Conservation (phyloP, 2,113 vertebrate genomes). For the Malurus alboscapulatus region DNA sequence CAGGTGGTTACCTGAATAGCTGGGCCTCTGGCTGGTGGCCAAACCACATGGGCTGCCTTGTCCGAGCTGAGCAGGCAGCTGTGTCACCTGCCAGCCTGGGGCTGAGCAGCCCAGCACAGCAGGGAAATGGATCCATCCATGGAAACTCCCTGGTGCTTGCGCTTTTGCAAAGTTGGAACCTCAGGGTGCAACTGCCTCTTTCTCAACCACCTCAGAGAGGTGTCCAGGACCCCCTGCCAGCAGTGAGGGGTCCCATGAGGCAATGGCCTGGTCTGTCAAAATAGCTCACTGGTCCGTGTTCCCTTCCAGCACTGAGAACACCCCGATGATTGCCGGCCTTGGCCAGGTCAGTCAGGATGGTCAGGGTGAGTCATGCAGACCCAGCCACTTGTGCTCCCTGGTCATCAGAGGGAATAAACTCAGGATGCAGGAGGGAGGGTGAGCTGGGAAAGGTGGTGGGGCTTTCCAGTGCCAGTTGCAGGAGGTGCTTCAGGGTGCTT, state of each 20-base stretch:
- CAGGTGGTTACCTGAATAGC: not conserved
- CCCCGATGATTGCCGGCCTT: conserved; percentile 93
- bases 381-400: not conserved
- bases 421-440: accelerated
- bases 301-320: conserved; percentile 91
- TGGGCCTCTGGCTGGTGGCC: not conserved
- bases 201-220: not conserved
- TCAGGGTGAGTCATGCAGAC: not conserved
- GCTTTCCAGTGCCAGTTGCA: not conserved
- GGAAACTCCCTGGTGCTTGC: not conserved
- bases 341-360: conserved; percentile 82
- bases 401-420: not conserved
- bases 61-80: not conserved
- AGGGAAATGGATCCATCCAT: accelerated
- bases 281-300: not conserved
- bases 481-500: accelerated
- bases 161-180: not conserved
- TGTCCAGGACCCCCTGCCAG: not conserved
- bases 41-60: accelerated
- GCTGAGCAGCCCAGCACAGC: accelerated
- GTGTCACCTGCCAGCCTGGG: not conserved
- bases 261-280: not conserved
- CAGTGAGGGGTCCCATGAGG: accelerated
- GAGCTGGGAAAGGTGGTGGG: not conserved
- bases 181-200: not conserved